phyloP scores from a whole-genome alignment of 2,113 vertebrate genomes.

The Psittacula cyanocephala region DNA sequence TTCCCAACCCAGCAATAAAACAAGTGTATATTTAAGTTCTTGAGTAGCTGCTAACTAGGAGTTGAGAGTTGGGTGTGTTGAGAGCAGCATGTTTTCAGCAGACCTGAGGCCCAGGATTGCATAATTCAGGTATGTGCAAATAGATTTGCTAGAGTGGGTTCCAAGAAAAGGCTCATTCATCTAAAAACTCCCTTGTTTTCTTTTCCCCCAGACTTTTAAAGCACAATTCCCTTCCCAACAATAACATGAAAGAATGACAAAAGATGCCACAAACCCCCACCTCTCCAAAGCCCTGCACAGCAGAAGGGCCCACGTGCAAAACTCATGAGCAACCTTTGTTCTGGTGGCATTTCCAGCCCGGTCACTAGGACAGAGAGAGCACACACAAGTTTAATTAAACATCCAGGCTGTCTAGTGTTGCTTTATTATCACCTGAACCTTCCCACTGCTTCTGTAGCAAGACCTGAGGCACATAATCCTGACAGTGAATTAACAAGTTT shows the following conservation, averaged over 20 bases:
- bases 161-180: not conserved
- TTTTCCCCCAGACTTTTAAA: not conserved
- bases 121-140: not conserved
- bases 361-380: slow-evolving; percentile 13
- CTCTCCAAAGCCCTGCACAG: not conserved
- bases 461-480: not conserved
- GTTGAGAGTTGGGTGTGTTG: not conserved
- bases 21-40: not conserved
- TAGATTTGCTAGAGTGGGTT: not conserved
- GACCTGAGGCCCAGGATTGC: not conserved
- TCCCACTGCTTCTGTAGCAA: slow-evolving; percentile 30
- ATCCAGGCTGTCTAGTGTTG: slow-evolving; percentile 25
- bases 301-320: not conserved
- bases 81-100: not conserved
- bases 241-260: not conserved
- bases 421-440: slow-evolving; percentile 57
- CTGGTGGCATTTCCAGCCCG: slow-evolving; percentile 41
- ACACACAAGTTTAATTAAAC: slow-evolving; percentile 7
- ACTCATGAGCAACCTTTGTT: slow-evolving; percentile 9
- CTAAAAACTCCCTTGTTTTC: not conserved
- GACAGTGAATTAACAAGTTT: slow-evolving; percentile 30
- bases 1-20: not conserved
- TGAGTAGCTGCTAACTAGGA: not conserved
- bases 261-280: not conserved
- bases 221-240: not conserved